These are phyloP conservation scores for Leucania comma DNA, from an alignment of 2,888 invertebrate species.

Conservation along the genomic window DNA sequence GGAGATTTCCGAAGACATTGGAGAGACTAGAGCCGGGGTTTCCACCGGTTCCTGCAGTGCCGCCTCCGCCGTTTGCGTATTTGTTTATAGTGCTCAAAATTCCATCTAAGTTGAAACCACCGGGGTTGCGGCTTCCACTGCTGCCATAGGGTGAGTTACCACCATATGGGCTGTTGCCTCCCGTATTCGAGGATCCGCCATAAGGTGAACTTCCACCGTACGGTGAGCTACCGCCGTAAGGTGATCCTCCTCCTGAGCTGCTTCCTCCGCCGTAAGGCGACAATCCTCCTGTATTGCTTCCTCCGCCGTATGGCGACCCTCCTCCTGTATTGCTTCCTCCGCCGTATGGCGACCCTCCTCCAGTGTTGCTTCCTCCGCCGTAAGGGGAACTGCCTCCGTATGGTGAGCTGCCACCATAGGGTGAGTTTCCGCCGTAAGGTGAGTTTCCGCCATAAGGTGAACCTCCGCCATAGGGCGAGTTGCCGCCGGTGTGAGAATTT, in stretches of 20 bases:
- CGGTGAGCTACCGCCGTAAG: constrained; percentile 56
- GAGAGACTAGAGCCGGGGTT: constrained; percentile 68
- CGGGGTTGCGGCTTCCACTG: constrained; percentile 64
- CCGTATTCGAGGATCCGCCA: constrained; percentile 30
- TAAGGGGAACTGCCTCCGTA: constrained; percentile 59
- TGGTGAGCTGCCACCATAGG: constrained; percentile 52
- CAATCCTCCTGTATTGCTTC: constrained; percentile 62
- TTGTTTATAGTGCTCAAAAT: constrained; percentile 78
- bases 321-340: constrained; percentile 26
- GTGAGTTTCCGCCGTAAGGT: constrained; percentile 63
- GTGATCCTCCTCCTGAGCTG: constrained; percentile 57
- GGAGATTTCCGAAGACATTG: constrained; percentile 76
- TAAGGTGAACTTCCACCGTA: constrained; percentile 65
- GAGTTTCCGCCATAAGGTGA: constrained; percentile 47
- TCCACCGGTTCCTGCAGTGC: constrained; percentile 34
- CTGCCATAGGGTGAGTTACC: constrained; percentile 61
- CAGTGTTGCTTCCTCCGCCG: constrained; percentile 59
- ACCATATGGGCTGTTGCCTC: constrained; percentile 61
- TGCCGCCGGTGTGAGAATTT: constrained; percentile 54
- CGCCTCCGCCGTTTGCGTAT: constrained; percentile 70
- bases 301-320: constrained; percentile 55
- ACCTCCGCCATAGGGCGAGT: constrained; percentile 62
- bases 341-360: constrained; percentile 64
- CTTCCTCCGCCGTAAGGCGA: constrained; percentile 63
- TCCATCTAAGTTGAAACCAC: constrained; percentile 73